Percentiles rank a stretch among this genome's conserved stretches.
Conservation (phyloP, 2,797 vertebrate species). For the Calcarius lapponicus region DNA sequence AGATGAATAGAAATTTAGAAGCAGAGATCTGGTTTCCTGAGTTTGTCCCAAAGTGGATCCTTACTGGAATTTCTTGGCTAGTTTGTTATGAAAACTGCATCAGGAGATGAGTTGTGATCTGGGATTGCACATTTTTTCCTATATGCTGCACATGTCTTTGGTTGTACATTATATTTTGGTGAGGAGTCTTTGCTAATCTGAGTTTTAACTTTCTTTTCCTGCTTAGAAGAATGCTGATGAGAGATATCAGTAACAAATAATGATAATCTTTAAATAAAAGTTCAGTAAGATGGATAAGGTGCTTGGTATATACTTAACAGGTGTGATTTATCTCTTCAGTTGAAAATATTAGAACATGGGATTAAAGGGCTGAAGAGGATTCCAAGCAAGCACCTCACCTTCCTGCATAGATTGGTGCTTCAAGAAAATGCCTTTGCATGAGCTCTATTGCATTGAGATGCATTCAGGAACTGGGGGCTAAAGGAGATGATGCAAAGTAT, state of each 20-base stretch:
- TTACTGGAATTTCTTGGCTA: neutral
- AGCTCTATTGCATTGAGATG: neutral
- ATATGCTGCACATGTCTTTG: accelerated
- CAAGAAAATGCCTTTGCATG: neutral
- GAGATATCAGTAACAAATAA: neutral
- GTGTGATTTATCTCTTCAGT: neutral
- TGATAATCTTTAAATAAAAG: neutral
- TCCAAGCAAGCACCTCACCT: neutral
- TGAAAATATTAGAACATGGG: neutral
- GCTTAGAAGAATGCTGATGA: neutral
- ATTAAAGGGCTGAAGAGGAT: neutral
- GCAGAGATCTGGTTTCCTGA: neutral
- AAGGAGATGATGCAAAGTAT: neutral
- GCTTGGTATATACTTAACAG: neutral
- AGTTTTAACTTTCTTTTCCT: neutral
- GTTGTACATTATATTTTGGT: neutral
- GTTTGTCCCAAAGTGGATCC: neutral
- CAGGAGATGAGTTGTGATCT: neutral
- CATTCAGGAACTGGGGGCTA: neutral
- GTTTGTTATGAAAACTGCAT: neutral
- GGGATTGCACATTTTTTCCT: neutral
- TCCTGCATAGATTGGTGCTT: neutral
- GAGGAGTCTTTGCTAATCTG: neutral
- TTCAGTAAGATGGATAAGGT: neutral
- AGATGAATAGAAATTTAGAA: neutral